phyloP scores from a whole-genome alignment of 1,140 invertebrate species.

The Drosophila asahinai region DNA sequence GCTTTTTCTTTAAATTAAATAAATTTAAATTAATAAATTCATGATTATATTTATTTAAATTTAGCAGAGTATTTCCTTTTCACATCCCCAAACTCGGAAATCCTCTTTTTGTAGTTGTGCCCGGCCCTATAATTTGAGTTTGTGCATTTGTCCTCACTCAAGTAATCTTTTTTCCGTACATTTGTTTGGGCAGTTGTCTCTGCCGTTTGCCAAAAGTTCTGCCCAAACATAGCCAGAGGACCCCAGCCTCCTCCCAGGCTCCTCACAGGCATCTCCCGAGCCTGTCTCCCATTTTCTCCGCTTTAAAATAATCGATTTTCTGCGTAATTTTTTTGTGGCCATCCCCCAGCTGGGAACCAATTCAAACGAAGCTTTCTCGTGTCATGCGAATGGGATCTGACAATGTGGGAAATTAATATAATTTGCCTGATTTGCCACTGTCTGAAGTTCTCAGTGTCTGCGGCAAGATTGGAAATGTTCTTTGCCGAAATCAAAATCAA shows the following conservation, averaged over 20 bases:
- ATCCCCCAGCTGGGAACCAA: constrained; percentile 23
- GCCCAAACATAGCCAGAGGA: constrained; percentile 24
- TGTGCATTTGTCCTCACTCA: constrained; percentile 47
- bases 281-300: neutral
- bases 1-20: no score
- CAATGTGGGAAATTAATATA: constrained; percentile 83
- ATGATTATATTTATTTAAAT: neutral
- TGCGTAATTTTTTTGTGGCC: constrained; percentile 45
- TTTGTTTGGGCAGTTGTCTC: constrained; percentile 44
- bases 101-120: neutral
- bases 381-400: constrained; percentile 71
- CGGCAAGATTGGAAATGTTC: constrained; percentile 68
- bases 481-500: constrained; percentile 75
- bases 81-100: neutral
- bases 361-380: constrained; percentile 59
- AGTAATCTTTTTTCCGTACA: constrained; percentile 44
- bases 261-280: no score
- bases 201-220: constrained; percentile 44
- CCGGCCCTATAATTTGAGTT: constrained; percentile 35
- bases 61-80: neutral
- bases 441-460: constrained; percentile 71
- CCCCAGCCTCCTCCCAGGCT: no score
- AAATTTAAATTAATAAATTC: neutral
- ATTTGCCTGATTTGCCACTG: constrained; percentile 79
- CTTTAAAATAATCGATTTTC: constrained; percentile 83